Evolutionary conservation across 2,797 vertebrate genomes (phyloP).

Genomic region (Clarias pachynema): DNA sequence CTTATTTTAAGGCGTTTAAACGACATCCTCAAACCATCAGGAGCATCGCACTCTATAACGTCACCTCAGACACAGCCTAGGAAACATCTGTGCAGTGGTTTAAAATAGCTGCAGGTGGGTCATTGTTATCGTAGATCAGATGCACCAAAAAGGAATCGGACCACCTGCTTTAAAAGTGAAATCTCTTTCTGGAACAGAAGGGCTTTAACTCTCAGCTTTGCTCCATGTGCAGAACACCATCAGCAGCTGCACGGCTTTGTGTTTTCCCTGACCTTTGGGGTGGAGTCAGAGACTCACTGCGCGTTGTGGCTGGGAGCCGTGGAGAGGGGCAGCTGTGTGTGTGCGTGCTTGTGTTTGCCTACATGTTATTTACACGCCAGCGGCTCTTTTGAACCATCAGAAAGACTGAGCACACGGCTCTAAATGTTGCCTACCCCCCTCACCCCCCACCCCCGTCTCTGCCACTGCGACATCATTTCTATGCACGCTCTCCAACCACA

Average conservation of each 20-base stretch:
- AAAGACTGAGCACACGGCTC: conserved; percentile 58
- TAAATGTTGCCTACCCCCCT: conserved; percentile 41
- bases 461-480: conserved; percentile 22
- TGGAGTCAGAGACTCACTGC: conserved; percentile 44
- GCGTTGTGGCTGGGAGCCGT: conserved; percentile 48
- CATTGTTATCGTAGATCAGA: conserved; percentile 17
- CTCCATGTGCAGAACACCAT: conserved; percentile 21
- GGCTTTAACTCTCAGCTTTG: conserved; percentile 10
- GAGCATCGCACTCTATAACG: not conserved
- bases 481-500: conserved; percentile 6
- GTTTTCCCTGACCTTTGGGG: conserved; percentile 36
- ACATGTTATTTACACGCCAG: conserved; percentile 67
- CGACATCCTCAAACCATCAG: not conserved
- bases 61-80: not conserved
- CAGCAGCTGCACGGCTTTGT: conserved; percentile 48
- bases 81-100: conserved; percentile 1
- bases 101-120: conserved; percentile 21
- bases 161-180: conserved; percentile 34
- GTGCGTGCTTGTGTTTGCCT: conserved; percentile 50
- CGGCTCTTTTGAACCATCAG: conserved; percentile 65
- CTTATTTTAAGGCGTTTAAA: not conserved
- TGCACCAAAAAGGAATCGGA: not conserved
- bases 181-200: conserved; percentile 27
- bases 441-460: not conserved
- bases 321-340: conserved; percentile 66